Evolutionary conservation across 2,113 vertebrate genomes (phyloP).

Genomic region (Xiphorhynchus elegans): DNA sequence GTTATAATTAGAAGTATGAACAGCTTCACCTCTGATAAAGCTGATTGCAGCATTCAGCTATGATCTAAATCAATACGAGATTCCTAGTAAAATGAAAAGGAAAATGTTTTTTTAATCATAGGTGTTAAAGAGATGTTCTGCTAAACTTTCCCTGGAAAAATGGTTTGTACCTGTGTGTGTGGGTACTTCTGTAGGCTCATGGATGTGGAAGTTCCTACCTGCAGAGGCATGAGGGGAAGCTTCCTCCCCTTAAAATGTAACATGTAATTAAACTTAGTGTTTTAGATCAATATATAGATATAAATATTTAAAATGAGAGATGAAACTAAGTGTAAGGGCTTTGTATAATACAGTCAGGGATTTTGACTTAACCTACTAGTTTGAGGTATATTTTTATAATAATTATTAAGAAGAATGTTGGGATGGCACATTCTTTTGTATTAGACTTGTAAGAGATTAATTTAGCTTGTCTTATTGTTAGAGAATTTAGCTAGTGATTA

Average conservation of each 20-base stretch:
- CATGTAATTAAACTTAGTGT: not conserved
- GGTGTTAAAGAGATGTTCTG: not conserved
- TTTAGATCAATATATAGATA: not conserved
- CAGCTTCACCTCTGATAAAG: not conserved
- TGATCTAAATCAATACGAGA: not conserved
- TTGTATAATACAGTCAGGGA: not conserved
- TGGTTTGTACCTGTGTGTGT: not conserved
- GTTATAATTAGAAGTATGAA: not conserved
- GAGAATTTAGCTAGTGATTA: constrained; percentile 35
- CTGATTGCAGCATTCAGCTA: not conserved
- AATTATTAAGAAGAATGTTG: not conserved
- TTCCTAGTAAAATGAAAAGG: not conserved
- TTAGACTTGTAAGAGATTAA: constrained; percentile 44
- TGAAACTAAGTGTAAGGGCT: not conserved
- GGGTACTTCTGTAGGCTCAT: accelerated
- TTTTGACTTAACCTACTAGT: not conserved
- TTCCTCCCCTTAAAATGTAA: not conserved
- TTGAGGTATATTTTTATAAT: constrained; percentile 21
- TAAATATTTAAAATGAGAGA: not conserved
- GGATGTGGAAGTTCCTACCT: not conserved
- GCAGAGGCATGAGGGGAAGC: not conserved
- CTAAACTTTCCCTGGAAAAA: not conserved
- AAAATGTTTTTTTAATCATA: not conserved
- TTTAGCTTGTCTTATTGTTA: constrained; percentile 15
- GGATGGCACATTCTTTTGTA: not conserved